Conservation (phyloP, 2,888 invertebrate genomes). For the Rotaria macrura region DNA sequence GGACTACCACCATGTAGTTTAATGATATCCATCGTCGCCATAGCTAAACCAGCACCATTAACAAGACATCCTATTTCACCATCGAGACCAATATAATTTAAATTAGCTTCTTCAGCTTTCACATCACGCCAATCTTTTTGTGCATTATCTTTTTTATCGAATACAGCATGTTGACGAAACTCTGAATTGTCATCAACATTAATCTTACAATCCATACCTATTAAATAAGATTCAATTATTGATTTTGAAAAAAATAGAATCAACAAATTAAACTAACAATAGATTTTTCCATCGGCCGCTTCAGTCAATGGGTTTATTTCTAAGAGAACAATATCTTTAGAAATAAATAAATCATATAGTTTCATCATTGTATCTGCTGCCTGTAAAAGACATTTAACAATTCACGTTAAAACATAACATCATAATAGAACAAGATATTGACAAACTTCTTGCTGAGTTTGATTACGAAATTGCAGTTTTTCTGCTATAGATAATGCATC, state of each 20-base stretch:
- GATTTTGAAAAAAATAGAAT: too few relatives aligned
- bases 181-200: slow-evolving; percentile 88
- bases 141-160: slow-evolving; percentile 68
- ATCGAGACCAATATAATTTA: slow-evolving; percentile 88
- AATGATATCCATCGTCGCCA: slow-evolving; percentile 97
- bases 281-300: slow-evolving; percentile 58
- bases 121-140: slow-evolving; percentile 87
- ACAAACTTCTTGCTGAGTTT: neutral
- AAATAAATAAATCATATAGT: slow-evolving; percentile 72
- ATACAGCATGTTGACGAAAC: slow-evolving; percentile 75
- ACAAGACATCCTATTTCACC: slow-evolving; percentile 81
- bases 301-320: slow-evolving; percentile 92
- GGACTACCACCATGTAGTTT: slow-evolving; percentile 86
- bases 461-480: neutral
- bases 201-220: slow-evolving; percentile 81
- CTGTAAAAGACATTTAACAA: slow-evolving; percentile 37
- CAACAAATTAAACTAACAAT: slow-evolving; percentile 6
- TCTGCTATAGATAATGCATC: neutral
- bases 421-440: neutral
- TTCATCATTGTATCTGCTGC: slow-evolving; percentile 68
- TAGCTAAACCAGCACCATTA: slow-evolving; percentile 74
- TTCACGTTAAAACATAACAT: neutral
- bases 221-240: too few relatives aligned
- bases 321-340: slow-evolving; percentile 68
- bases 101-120: slow-evolving; percentile 71